Conservation (phyloP, 1,140 invertebrate species). For the Drosophila auraria region DNA sequence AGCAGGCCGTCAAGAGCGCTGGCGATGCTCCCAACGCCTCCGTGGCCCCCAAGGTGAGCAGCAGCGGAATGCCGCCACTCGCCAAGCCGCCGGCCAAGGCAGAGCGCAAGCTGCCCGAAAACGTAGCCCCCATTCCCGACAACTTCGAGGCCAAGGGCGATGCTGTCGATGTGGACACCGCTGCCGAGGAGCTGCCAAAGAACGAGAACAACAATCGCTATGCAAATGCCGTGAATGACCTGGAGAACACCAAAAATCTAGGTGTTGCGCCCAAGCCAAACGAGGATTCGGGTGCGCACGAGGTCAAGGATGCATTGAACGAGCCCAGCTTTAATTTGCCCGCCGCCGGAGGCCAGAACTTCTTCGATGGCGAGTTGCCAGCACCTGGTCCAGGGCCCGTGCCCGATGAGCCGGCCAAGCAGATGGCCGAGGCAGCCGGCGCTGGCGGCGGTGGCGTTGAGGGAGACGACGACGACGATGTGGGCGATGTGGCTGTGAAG, state of each 20-base stretch:
- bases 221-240: constrained; percentile 69
- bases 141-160: constrained; percentile 76
- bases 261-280: constrained; percentile 36
- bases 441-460: constrained; percentile 52
- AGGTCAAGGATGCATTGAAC: constrained; percentile 80
- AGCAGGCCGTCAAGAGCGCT: constrained; percentile 9
- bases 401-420: constrained; percentile 51
- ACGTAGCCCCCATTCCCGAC: constrained; percentile 82
- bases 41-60: constrained; percentile 58
- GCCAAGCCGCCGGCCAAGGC: constrained; percentile 70
- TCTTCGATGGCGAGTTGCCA: constrained; percentile 68
- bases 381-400: constrained; percentile 35
- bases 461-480: constrained; percentile 72
- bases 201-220: constrained; percentile 83
- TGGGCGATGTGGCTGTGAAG: constrained; percentile 79
- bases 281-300: constrained; percentile 80
- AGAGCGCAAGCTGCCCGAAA: constrained; percentile 78
- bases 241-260: constrained; percentile 65
- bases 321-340: constrained; percentile 81
- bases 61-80: constrained; percentile 64
- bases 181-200: constrained; percentile 71
- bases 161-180: constrained; percentile 56
- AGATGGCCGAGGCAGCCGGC: constrained; percentile 46
- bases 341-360: constrained; percentile 66
- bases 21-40: constrained; percentile 51